Evolutionary conservation across 2,797 vertebrate species (phyloP).

Genomic region (Ctenopoma multispine): DNA sequence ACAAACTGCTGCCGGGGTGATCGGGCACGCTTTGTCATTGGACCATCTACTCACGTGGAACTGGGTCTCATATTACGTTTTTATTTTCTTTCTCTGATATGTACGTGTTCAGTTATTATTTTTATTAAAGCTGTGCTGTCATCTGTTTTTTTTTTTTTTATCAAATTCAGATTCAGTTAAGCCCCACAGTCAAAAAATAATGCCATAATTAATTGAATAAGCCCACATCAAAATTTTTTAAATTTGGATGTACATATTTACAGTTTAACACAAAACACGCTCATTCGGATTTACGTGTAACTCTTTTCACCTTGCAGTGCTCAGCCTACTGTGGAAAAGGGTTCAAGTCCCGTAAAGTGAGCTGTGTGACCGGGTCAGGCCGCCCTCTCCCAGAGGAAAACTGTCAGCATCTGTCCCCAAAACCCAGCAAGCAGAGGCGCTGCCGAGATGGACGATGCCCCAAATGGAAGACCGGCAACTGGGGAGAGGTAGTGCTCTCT

Average conservation of each 20-base stretch:
- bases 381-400: conserved; percentile 88
- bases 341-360: conserved; percentile 90
- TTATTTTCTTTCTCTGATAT: not conserved
- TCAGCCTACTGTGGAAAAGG: conserved; percentile 94
- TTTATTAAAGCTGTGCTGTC: not conserved
- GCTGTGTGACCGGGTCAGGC: conserved; percentile 90
- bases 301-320: conserved; percentile 86
- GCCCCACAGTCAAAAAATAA: not conserved
- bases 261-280: conserved; percentile 20
- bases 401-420: conserved; percentile 89
- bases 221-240: too few species aligned
- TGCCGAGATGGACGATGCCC: conserved; percentile 92
- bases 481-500: conserved; percentile 90
- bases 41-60: conserved; percentile 77
- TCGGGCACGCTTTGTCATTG: conserved; percentile 65
- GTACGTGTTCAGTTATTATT: not conserved
- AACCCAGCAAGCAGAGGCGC: conserved; percentile 89
- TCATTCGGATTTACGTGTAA: conserved; percentile 30
- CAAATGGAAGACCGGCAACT: conserved; percentile 93
- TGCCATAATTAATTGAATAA: not conserved
- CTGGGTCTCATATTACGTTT: conserved; percentile 31
- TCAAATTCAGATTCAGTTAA: conserved; percentile 2
- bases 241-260: not conserved
- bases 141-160: too few species aligned
- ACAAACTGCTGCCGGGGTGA: conserved; percentile 85